These are phyloP conservation scores for Acleris holmiana DNA, from an alignment of 2,888 invertebrate species.

Conservation along the genomic window DNA sequence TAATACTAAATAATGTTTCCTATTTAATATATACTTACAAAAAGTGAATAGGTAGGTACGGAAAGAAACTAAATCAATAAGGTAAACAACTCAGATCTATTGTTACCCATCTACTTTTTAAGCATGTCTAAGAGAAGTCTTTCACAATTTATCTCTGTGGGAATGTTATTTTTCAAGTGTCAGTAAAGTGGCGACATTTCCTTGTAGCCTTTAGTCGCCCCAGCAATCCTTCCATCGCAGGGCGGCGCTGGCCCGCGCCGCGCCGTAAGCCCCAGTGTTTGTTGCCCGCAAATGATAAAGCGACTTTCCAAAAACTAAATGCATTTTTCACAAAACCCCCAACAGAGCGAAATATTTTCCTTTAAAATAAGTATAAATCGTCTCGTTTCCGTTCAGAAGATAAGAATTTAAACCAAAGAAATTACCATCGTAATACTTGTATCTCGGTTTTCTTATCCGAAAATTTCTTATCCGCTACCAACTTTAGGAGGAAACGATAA, in stretches of 20 bases:
- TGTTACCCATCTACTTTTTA: constrained; percentile 40
- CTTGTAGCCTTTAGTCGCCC: constrained; percentile 54
- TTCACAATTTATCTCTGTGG: constrained; percentile 51
- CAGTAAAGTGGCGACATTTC: constrained; percentile 61
- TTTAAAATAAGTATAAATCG: constrained; percentile 9
- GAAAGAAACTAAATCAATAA: not conserved
- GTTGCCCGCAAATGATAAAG: constrained; percentile 78
- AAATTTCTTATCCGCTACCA: constrained; percentile 50
- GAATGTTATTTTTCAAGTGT: constrained; percentile 57
- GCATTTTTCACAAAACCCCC: constrained; percentile 15
- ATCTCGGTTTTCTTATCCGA: constrained; percentile 53
- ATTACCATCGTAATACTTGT: constrained; percentile 42
- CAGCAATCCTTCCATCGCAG: constrained; percentile 57
- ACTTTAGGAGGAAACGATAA: constrained; percentile 70
- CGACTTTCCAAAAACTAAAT: constrained; percentile 57
- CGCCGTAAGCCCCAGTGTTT: constrained; percentile 63
- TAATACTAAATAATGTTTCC: no score
- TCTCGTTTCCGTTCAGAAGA: not conserved
- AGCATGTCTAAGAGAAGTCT: constrained; percentile 45
- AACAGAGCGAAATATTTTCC: constrained; percentile 10
- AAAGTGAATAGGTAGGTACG: no score
- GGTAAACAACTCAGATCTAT: constrained; percentile 3
- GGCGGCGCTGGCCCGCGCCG: constrained; percentile 60
- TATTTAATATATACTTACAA: no score
- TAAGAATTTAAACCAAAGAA: constrained; percentile 23